These are phyloP conservation scores for Malthinus seriepunctatus DNA, from an alignment of 2,888 invertebrate genomes.

Conservation along the genomic window DNA sequence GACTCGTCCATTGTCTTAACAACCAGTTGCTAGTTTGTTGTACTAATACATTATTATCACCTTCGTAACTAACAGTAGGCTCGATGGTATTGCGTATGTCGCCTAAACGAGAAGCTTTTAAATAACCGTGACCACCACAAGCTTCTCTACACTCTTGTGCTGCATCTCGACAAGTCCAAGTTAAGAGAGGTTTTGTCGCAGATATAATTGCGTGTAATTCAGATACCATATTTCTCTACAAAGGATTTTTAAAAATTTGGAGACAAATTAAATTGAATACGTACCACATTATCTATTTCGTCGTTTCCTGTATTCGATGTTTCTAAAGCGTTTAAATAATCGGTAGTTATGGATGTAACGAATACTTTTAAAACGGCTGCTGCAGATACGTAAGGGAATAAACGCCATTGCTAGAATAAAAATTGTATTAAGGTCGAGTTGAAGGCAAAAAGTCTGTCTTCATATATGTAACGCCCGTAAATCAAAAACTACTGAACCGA, in stretches of 20 bases:
- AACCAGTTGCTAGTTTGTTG: slow-evolving; percentile 92
- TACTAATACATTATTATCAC: slow-evolving; percentile 89
- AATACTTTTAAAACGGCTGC: slow-evolving; percentile 69
- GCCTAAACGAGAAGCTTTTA: slow-evolving; percentile 82
- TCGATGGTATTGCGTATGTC: slow-evolving; percentile 86
- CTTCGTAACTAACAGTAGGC: slow-evolving; percentile 89
- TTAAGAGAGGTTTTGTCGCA: slow-evolving; percentile 68
- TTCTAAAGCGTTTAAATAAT: slow-evolving; percentile 71
- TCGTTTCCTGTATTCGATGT: slow-evolving; percentile 53
- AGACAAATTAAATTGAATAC: slow-evolving; percentile 15
- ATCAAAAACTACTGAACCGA: no score
- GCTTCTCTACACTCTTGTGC: slow-evolving; percentile 84
- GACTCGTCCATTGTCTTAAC: slow-evolving; percentile 65
- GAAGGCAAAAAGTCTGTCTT: no score
- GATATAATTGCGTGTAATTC: slow-evolving; percentile 74
- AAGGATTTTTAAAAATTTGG: slow-evolving; percentile 18
- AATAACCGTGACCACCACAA: slow-evolving; percentile 86
- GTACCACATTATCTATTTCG: slow-evolving; percentile 45
- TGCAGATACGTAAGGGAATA: slow-evolving; percentile 76
- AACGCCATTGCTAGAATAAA: slow-evolving; percentile 74
- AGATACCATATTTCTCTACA: slow-evolving; percentile 66
- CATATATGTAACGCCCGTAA: no score
- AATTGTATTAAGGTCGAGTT: background rate
- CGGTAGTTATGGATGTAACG: slow-evolving; percentile 65
- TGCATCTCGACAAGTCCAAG: slow-evolving; percentile 77